Evolutionary conservation across 2,888 invertebrate genomes (phyloP), one percentile per base, ranked within the genome.

Genomic region (Netelia melanura): DNA sequence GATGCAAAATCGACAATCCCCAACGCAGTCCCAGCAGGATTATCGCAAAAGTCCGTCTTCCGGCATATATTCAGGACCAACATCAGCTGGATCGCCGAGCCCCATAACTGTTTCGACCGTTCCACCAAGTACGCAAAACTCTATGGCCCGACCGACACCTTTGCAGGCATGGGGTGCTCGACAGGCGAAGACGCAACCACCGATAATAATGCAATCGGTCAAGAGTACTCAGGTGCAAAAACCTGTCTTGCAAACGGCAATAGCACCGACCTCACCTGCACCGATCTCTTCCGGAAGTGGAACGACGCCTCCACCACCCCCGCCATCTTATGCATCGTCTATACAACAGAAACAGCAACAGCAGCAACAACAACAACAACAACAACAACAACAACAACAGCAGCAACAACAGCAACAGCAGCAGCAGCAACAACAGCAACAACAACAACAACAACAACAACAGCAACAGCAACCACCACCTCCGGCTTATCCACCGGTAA

Each of bases 151-250:
- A 87, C 97, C 98, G 3, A 97, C 97, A 86, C 97, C 98, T 3
- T 94, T 97, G 78, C 97, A 97, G 92, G 97, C 97, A 67, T 97
- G 98, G 96, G 97, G 97, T 80, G 97, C 98, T 78, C 95, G 97
- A 71, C 98, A 98, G 93, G 97, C 98, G 56, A 97, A 97, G 91
- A 97, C 98, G 23, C 98, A 98, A 91, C 97, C 98, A 70, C 98
- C 98, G 8, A 98, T 99, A 87, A 98, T 99, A 86, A 99, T 98
- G 98, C 98, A 98, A 93, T 98, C 98, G 44, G 99, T 99, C 21
- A 98, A 98, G 93, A 98, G 98, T 94, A 98, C 98, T 21, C 98
- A 98, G 94, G 98, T 98, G 56, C 98, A 98, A 92, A 99, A 98
- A 93, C 99, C 99, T 0, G 96, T 98, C 43, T 94, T 98, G 87